These are phyloP conservation scores for Coracopsis vasa DNA, from an alignment of 2,113 vertebrate species.

Conservation along the genomic window DNA sequence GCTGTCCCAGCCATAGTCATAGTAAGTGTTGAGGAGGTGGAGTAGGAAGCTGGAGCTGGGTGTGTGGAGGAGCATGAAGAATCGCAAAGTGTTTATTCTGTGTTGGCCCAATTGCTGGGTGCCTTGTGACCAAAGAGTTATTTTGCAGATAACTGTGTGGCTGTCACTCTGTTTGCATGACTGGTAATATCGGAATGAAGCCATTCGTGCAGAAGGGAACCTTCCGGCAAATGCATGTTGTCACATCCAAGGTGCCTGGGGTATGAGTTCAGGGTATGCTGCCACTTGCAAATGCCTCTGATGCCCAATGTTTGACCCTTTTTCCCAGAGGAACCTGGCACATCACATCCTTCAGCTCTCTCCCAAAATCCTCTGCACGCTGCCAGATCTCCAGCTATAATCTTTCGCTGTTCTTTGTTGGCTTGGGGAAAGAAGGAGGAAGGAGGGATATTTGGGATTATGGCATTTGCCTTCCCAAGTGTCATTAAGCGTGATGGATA, in stretches of 20 bases:
- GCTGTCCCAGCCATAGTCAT: background rate
- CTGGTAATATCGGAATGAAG: background rate
- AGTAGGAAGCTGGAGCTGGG: background rate
- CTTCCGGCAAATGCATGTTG: rapidly evolving
- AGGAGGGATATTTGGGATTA: background rate
- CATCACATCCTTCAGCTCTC: background rate
- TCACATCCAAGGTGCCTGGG: background rate
- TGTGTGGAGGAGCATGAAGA: background rate
- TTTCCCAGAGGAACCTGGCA: background rate
- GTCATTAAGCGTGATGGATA: rapidly evolving
- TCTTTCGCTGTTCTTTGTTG: background rate
- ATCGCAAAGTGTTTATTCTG: background rate
- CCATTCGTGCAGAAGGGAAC: background rate
- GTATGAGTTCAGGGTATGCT: background rate
- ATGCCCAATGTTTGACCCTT: background rate
- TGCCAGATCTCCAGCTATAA: background rate
- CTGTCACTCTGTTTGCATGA: background rate
- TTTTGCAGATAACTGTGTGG: background rate
- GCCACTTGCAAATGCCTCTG: background rate
- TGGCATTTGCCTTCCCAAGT: background rate
- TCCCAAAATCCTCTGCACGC: rapidly evolving
- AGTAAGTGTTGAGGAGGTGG: background rate
- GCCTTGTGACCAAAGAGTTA: background rate
- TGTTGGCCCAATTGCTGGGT: background rate
- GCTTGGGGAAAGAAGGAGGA: background rate